phyloP scores from a whole-genome alignment of 2,797 vertebrate genomes.

The Eidolon dupreanum region DNA sequence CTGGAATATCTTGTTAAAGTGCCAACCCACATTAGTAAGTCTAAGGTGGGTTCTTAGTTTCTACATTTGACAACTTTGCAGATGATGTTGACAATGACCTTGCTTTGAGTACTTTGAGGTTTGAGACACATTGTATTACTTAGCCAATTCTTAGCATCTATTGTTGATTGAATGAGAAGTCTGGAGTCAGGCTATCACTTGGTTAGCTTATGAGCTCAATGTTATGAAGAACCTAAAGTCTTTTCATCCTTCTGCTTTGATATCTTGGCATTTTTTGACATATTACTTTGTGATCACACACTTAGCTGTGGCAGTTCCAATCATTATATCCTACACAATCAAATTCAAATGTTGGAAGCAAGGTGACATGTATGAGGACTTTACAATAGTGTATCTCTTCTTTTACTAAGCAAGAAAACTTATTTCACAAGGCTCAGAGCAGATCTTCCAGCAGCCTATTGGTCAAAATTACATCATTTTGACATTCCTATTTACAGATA shows the following conservation, averaged over 20 bases:
- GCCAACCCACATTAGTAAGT: not conserved
- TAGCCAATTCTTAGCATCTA: not conserved
- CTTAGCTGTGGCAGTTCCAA: not conserved
- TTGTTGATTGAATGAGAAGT: not conserved
- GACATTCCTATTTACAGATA: not conserved
- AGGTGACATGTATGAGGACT: not conserved
- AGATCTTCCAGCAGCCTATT: not conserved
- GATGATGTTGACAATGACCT: not conserved
- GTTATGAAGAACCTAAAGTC: not conserved
- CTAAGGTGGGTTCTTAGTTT: not conserved
- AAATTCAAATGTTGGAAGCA: not conserved
- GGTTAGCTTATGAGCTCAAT: not conserved
- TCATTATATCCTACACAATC: not conserved
- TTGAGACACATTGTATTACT: not conserved
- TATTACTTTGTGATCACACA: not conserved
- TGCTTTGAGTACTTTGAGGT: not conserved
- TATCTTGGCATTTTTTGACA: not conserved
- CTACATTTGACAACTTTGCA: not conserved
- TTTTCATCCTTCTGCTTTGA: not conserved
- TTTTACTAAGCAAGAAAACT: not conserved
- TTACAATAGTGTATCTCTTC: not conserved
- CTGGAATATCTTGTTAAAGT: not conserved
- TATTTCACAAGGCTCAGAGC: not conserved
- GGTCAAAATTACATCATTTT: not conserved
- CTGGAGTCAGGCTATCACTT: not conserved